phyloP scores from a whole-genome alignment of 2,888 invertebrate species.

The Morpho helenor region DNA sequence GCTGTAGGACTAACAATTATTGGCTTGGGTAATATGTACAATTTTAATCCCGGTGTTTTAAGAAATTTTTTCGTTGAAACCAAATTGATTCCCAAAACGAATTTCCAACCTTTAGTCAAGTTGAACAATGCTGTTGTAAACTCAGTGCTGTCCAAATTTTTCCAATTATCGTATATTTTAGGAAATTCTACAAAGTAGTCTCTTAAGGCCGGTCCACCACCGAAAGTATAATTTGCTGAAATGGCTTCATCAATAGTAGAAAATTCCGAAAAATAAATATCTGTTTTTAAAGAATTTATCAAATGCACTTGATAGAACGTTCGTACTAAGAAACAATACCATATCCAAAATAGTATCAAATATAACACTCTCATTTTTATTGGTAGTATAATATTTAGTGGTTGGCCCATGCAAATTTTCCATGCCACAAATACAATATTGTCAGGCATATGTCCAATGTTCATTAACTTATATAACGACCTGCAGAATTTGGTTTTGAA shows the following conservation, averaged over 20 bases:
- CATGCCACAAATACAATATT: slow-evolving; percentile 33
- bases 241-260: slow-evolving; percentile 50
- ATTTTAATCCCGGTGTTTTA: slow-evolving; percentile 29
- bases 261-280: slow-evolving; percentile 44
- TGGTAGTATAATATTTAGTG: slow-evolving; percentile 41
- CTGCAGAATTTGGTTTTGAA: slow-evolving; percentile 37
- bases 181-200: slow-evolving; percentile 54
- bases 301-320: slow-evolving; percentile 60
- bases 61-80: slow-evolving; percentile 41
- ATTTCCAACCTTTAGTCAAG: slow-evolving; percentile 45
- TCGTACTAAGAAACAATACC: slow-evolving; percentile 56
- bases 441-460: slow-evolving; percentile 26
- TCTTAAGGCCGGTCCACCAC: slow-evolving; percentile 50
- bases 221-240: slow-evolving; percentile 45
- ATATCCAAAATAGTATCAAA: slow-evolving; percentile 53
- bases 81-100: slow-evolving; percentile 50
- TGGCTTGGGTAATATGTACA: slow-evolving; percentile 46
- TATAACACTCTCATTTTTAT: slow-evolving; percentile 40
- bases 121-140: slow-evolving; percentile 39
- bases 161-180: slow-evolving; percentile 47
- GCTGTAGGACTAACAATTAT: slow-evolving; percentile 47
- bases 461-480: slow-evolving; percentile 26
- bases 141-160: slow-evolving; percentile 36
- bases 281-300: slow-evolving; percentile 53
- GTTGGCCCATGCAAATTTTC: slow-evolving; percentile 54